phyloP scores from a whole-genome alignment of 2,113 vertebrate species.

The Drymodes brunneopygia region DNA sequence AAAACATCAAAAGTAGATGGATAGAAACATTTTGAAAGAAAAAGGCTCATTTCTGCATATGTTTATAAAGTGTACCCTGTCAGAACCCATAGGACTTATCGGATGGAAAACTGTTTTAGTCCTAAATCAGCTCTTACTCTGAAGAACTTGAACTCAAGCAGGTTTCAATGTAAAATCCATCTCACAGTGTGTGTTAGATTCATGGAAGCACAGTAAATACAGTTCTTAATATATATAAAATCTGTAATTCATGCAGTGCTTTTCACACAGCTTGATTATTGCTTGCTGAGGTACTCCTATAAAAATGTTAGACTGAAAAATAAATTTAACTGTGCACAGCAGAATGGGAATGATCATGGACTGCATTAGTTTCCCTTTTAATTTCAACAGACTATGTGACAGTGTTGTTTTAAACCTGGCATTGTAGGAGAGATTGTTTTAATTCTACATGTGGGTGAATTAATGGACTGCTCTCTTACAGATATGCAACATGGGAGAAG shows the following conservation, averaged over 20 bases:
- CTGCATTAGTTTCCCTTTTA: not conserved
- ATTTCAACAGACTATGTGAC: not conserved
- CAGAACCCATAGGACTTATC: not conserved
- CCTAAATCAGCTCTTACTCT: not conserved
- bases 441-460: not conserved
- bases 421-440: not conserved
- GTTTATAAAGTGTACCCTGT: not conserved
- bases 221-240: not conserved
- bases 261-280: not conserved
- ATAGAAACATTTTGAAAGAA: not conserved
- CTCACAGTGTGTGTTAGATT: not conserved
- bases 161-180: not conserved
- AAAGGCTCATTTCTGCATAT: not conserved
- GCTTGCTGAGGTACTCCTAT: not conserved
- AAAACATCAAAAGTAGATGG: not conserved
- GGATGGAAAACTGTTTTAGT: not conserved
- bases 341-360: not conserved
- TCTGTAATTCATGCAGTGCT: not conserved
- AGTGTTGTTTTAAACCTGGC: not conserved
- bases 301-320: not conserved
- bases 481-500: not conserved
- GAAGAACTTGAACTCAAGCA: not conserved
- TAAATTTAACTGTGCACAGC: not conserved
- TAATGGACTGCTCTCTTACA: not conserved
- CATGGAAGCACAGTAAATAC: not conserved